Percentiles rank a stretch among this genome's conserved stretches.
These are phyloP conservation scores for Papilio machaon DNA, from an alignment of 1,140 invertebrate genomes.

Conservation along the genomic window DNA sequence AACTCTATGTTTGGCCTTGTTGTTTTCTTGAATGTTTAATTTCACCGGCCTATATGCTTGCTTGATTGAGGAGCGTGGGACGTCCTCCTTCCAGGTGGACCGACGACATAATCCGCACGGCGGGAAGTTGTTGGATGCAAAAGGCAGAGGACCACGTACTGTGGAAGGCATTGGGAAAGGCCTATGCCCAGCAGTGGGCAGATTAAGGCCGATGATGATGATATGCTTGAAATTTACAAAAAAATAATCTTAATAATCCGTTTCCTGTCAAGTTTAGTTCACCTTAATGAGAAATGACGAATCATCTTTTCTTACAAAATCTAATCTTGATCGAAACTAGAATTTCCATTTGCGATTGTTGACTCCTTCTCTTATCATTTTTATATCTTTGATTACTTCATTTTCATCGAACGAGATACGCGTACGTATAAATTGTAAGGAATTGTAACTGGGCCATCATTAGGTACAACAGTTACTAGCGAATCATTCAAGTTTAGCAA, in stretches of 20 bases:
- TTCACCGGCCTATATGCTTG: no score
- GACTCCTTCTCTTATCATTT: neutral
- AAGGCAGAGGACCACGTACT: no score
- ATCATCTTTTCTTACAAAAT: neutral
- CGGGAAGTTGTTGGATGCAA: no score
- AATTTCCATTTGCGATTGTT: constrained; percentile 1
- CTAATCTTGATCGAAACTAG: constrained; percentile 6
- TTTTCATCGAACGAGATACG: constrained; percentile 11
- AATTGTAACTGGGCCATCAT: neutral
- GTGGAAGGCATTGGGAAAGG: no score
- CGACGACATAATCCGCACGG: no score
- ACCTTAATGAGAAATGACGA: neutral
- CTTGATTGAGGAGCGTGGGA: no score
- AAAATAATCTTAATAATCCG: neutral
- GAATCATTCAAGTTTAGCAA: neutral
- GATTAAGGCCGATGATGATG: no score
- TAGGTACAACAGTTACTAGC: neutral
- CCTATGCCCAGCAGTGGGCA: no score
- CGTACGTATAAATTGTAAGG: neutral
- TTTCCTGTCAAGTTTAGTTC: neutral
- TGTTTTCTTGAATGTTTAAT: no score
- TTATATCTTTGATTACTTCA: constrained; percentile 10
- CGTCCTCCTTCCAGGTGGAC: no score
- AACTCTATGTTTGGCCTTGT: no score
- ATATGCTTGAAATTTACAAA: no score